Base-by-base conservation (phyloP, 2,797 vertebrate species). In the Leptatherina wallacei region DNA sequence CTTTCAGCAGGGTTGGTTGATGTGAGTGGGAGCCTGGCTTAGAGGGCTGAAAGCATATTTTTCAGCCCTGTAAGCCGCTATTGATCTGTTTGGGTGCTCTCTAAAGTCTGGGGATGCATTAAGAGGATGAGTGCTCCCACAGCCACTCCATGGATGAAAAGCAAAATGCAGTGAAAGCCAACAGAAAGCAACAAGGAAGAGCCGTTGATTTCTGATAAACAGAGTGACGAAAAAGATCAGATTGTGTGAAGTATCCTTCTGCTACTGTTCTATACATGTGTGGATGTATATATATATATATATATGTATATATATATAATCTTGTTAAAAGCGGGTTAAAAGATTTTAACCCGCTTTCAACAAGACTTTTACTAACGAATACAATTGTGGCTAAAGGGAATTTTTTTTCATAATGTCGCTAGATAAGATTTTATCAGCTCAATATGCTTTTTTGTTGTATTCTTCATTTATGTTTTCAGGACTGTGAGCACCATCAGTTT, bases 61-160 rank as follows among this genome's bases (percentile, higher is more conserved):
- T 78, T 27, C 74, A 85, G 76, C 71, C 36, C 49, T 13, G 67
- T 2, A 1, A 35, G 75, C 24, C 35, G 4, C 2, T 77, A 89
- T 91, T 22, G 89, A 91, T 88, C 75, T 22, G 57, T 73, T 75
- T 60, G 20, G 69, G 76, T 30, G 67, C 70, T 79, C 30, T 65
- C 35, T 76, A 69, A 67, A 67, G 71, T 63, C 79, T 77, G 74
- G 54, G 84, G 60, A 75, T 76, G 71, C 90, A 86, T 87, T 88
- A 81, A 71, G 76, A 57, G 59, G 60, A 76, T 38, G 27, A 73
- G 69, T 61, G 14, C 52, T 72, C 65, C 64, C 59, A 59, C 24
- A 75, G 60, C 60, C 58, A 64, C 77, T 70, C 27, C 12, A 6
- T 1, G 1, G 58, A 67, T 11, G 11, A 66, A 71, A 75, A 59